Base-by-base conservation (phyloP, 1,140 invertebrate species). In the Drosophila athabasca region DNA sequence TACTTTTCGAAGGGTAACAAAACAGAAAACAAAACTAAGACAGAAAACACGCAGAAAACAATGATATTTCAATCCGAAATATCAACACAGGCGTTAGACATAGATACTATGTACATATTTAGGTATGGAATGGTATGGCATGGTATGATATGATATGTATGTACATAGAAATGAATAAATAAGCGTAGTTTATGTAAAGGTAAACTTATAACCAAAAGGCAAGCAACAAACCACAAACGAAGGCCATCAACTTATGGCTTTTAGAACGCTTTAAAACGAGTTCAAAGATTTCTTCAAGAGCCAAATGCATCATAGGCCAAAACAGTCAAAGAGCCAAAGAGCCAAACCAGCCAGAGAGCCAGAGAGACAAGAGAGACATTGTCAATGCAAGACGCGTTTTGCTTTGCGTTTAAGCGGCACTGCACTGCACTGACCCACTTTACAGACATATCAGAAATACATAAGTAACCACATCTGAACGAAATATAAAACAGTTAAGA, bases 171-270 rank as follows among this genome's bases (percentile, higher is more conserved):
- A 29, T 43, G 19, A 35, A 6, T 24, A 13, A 35, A 67, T 53
- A 6, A 6, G 26, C 26, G 29, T 31, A 31, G 8, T 31, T 58
- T 50, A 52, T 45, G 39, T 49, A 69, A 57, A 69, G 44, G 49
- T 69, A 58, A 50, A 49, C 19, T 29, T 58, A 54, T 69, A 52
- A 58, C 55, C 52, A 53, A 35, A 59, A 74, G 64, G 67, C 60
- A 76, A 39, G 59, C 71, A 82, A 82, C 62, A 88, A 88, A 82
- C 83, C 66, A 88, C 83, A 72, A 75, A 79, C 83, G 84, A 88
- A 88, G 83, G 83, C 83, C 83, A 83, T 61, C 83, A 70, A 74
- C 79, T 83, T 78, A 66, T 78, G 54, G 60, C 59, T 75, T 62
- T 71, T 55, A 87, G 83, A 85, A 85, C 82, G 82, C 74, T 64